phyloP scores from a whole-genome alignment of 2,113 vertebrate species.

The Ahaetulla prasina region DNA sequence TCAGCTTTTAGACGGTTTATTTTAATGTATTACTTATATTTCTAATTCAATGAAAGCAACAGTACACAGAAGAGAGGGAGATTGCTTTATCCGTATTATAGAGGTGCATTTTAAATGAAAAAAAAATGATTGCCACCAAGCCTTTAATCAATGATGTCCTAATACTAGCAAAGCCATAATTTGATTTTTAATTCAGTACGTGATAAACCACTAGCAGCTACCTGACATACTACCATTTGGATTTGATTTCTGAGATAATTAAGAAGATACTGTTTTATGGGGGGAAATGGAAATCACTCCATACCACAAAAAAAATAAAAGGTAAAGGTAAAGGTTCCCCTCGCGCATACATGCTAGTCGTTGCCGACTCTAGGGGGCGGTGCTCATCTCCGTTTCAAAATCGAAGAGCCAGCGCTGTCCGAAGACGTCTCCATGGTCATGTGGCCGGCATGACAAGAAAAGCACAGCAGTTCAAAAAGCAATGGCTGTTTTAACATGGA shows the following conservation, averaged over 20 bases:
- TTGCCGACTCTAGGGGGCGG: no score
- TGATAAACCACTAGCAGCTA: slow-evolving; percentile 11
- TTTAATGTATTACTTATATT: slow-evolving; percentile 40
- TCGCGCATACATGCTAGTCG: no score
- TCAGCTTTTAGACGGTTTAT: slow-evolving; percentile 4
- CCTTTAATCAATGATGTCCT: slow-evolving; percentile 28
- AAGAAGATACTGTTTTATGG: not conserved
- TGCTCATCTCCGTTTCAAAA: no score
- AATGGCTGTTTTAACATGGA: not conserved
- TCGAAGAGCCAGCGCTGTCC: no score
- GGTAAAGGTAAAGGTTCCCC: no score
- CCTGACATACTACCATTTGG: not conserved
- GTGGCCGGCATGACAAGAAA: no score
- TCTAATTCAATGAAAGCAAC: slow-evolving; percentile 22
- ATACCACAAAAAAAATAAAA: no score
- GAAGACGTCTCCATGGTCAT: no score
- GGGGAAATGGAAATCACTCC: slow-evolving; percentile 18
- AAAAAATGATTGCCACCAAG: slow-evolving; percentile 5
- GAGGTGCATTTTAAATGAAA: slow-evolving; percentile 3
- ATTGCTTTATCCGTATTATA: not conserved
- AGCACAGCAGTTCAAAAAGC: not conserved
- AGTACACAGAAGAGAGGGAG: not conserved
- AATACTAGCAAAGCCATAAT: slow-evolving; percentile 14
- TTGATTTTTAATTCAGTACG: slow-evolving; percentile 32
- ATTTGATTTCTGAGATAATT: slow-evolving; percentile 11